A percentile compares a stretch with the other conserved stretches of the same genome.
These are phyloP conservation scores for Nezara viridula DNA, from an alignment of 2,888 invertebrate species.

Conservation along the genomic window DNA sequence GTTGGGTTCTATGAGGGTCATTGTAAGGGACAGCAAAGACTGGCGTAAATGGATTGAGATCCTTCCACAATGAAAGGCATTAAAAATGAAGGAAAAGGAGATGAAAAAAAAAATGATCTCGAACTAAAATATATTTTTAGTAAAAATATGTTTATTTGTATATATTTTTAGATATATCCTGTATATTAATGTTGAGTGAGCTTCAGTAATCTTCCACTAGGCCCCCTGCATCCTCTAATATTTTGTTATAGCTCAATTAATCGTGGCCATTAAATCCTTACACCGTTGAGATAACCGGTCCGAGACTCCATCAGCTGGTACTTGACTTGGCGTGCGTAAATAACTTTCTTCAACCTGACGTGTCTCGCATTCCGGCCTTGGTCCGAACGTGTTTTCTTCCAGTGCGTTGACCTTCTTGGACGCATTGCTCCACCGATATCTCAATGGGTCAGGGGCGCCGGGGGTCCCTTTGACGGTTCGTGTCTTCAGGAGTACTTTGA, in stretches of 20 bases:
- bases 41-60: too few species aligned
- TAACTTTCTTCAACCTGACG: conserved; percentile 6
- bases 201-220: too few species aligned
- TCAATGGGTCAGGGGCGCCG: conserved; percentile 22
- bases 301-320: not conserved
- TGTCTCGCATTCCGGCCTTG: not conserved
- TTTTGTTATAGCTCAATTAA: not conserved
- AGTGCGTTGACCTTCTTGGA: conserved; percentile 2
- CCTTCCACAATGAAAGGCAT: too few species aligned
- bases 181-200: too few species aligned
- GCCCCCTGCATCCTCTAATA: too few species aligned
- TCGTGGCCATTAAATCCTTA: not conserved
- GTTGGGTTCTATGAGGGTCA: too few species aligned
- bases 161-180: too few species aligned
- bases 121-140: too few species aligned
- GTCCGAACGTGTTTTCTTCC: not conserved
- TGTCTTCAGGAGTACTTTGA: not conserved
- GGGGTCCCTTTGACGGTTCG: not conserved
- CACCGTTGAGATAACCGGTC: not conserved
- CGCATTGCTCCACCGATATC: conserved; percentile 5
- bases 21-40: too few species aligned
- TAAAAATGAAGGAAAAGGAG: too few species aligned
- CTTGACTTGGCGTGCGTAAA: not conserved
- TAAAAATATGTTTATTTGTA: too few species aligned
- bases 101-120: too few species aligned